These are phyloP conservation scores for Serilophus lunatus DNA, from an alignment of 2,113 vertebrate species.

Conservation along the genomic window DNA sequence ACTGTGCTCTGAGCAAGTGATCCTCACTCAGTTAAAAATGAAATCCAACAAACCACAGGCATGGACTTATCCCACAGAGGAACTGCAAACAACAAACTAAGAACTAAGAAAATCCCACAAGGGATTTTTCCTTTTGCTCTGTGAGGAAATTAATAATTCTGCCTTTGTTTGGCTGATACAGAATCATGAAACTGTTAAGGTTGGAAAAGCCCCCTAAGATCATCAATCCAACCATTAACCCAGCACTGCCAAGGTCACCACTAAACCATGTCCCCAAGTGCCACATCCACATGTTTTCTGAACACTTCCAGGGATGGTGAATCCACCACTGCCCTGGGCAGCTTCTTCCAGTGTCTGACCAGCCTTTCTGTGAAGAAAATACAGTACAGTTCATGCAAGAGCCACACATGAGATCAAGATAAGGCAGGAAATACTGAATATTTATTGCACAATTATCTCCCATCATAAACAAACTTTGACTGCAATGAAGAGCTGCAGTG, in stretches of 20 bases:
- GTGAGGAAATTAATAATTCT: neutral
- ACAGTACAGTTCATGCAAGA: neutral
- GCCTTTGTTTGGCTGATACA: neutral
- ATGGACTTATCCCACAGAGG: neutral
- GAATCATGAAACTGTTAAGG: neutral
- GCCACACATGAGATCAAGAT: too few relatives aligned
- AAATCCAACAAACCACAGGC: neutral
- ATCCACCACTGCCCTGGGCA: neutral
- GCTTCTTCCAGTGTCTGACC: neutral
- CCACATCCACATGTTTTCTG: neutral
- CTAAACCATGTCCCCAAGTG: neutral
- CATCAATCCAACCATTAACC: neutral
- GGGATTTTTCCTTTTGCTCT: neutral
- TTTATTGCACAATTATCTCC: neutral
- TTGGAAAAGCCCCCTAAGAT: neutral
- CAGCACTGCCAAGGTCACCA: neutral
- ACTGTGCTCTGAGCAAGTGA: neutral
- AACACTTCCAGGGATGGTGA: neutral
- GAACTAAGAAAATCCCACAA: neutral
- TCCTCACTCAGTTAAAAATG: rapidly evolving
- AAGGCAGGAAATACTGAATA: neutral
- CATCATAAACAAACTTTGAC: neutral
- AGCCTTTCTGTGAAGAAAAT: neutral
- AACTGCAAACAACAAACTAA: neutral
- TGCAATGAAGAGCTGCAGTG: neutral